Conservation (phyloP, 1,140 invertebrate genomes). For the Nasonia giraulti region DNA sequence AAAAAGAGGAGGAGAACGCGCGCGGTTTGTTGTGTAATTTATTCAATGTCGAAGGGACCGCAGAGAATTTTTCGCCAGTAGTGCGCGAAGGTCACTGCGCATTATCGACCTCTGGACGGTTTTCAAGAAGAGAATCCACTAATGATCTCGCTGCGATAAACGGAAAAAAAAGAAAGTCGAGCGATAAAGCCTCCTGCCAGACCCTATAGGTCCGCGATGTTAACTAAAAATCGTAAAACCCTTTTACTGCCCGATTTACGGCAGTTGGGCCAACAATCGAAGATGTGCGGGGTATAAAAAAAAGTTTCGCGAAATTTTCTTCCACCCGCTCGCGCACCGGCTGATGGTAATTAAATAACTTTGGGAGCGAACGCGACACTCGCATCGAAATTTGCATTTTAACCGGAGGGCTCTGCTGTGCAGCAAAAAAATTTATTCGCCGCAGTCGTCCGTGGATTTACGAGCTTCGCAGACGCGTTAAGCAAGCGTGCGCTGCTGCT, state of each 20-base stretch:
- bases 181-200: not conserved
- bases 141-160: not conserved
- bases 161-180: not conserved
- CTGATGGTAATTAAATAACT: conserved; percentile 35
- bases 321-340: conserved; percentile 30
- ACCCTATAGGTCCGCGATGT: not conserved
- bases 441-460: conserved; percentile 23
- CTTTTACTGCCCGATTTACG: conserved; percentile 33
- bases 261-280: conserved; percentile 25
- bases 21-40: not conserved
- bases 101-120: not conserved
- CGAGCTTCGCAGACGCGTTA: not conserved
- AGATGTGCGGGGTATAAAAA: not conserved
- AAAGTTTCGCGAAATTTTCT: conserved; percentile 34
- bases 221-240: conserved; percentile 41
- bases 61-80: not conserved
- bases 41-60: conserved; percentile 4
- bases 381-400: conserved; percentile 32
- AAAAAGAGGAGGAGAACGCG: not conserved
- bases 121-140: not conserved
- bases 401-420: not conserved
- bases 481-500: not conserved
- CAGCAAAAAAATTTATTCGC: not conserved
- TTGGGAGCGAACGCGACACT: not conserved
- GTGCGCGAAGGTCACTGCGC: not conserved